Conservation (phyloP, 2,797 vertebrate species). For the Chromobotia macracanthus region DNA sequence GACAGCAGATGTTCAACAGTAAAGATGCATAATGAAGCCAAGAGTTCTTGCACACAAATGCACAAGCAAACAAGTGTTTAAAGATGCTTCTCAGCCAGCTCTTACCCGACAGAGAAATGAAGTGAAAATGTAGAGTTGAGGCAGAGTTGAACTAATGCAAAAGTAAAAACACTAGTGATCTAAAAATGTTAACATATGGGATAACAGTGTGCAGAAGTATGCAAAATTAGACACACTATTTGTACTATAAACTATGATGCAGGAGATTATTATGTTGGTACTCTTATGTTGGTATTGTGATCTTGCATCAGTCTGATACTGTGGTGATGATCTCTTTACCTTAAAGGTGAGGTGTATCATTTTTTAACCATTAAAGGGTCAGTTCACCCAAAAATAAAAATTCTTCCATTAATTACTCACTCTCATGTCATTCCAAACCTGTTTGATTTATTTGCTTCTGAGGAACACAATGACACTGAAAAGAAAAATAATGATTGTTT, state of each 20-base stretch:
- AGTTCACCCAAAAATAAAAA: no score
- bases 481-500: no score
- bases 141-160: constrained; percentile 1
- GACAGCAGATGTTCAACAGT: constrained; percentile 66
- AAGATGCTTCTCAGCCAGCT: background rate
- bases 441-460: no score
- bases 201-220: background rate
- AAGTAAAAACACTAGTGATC: background rate
- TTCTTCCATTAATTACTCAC: no score
- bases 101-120: background rate
- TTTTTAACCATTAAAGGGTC: no score
- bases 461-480: background rate
- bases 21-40: constrained; percentile 51
- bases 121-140: background rate
- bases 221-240: background rate
- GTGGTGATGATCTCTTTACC: background rate
- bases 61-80: constrained; percentile 50
- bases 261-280: no score
- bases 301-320: no score
- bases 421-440: no score
- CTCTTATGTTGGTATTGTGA: no score
- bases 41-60: constrained; percentile 40
- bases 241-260: background rate
- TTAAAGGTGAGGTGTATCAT: background rate
- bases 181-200: background rate